Base-by-base conservation (phyloP, 1,140 invertebrate species). In the Oryzaephilus surinamensis region DNA sequence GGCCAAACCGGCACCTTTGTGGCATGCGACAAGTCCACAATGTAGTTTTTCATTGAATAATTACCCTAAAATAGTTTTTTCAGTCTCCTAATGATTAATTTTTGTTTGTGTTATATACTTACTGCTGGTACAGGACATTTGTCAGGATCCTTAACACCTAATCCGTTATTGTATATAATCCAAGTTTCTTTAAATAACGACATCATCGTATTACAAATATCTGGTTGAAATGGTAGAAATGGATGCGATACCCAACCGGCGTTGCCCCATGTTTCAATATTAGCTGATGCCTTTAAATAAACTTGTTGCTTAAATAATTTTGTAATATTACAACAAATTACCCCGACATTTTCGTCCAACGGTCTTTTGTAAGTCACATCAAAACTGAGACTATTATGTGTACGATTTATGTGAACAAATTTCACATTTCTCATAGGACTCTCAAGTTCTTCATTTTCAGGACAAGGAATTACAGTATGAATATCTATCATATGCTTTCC, bases 51-150 rank as follows among this genome's bases (percentile, higher is more conserved):
- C 6, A 29, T n/a, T 14, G 27, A 29, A 11, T 29, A 29, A 6
- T 29, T 29, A 6, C 27, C 27, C 27, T 29, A 29, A 11, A 29
- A 29, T 14, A 29, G n/a, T n/a, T n/a, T n/a, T n/a, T n/a, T n/a
- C n/a, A n/a, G n/a, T n/a, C n/a, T n/a, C n/a, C n/a, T n/a, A n/a
- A n/a, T n/a, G n/a, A n/a, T n/a, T n/a, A n/a, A n/a, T n/a, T n/a
- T n/a, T n/a, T n/a, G n/a, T n/a, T n/a, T n/a, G n/a, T n/a, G n/a
- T n/a, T n/a, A n/a, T n/a, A n/a, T n/a, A n/a, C 40, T 23, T 16
- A 46, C 45, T 4, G 45, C 31, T 17, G 41, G 41, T 8, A 48
- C 34, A 4, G 45, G 45, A 32, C 45, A 46, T 30, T 33, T 42
- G 20, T 46, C 39, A 1, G 43, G 38, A 26, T 46, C 32, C 14